Evolutionary conservation across 2,888 invertebrate species (phyloP), one percentile per base, ranked within the genome.

Genomic region (Drosophila anomelani): DNA sequence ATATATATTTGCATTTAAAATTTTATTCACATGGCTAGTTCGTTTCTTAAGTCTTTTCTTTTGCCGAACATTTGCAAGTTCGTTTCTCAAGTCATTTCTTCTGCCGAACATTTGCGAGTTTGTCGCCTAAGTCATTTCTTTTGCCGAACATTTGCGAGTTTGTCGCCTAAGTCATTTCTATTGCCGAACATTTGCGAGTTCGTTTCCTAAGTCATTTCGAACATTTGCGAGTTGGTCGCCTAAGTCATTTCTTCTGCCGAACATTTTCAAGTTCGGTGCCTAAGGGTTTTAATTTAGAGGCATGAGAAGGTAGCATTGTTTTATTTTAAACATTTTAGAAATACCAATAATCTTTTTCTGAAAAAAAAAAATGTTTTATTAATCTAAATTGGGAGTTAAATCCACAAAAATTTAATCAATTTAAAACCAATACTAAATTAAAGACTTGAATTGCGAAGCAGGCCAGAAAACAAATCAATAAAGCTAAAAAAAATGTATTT

Each of bases 1-100:
- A 13, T 13, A 43, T 17, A 34, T 8, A 49, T 32, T 49, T 49
- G 17, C 13, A 34, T 34, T 34, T 34, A 4, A 4, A 13, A 34
- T 49, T 20, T 34, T 4, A 17, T 10, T 20, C 9, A 23, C 13
- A 8, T 8, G 29, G 29, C 29, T 46, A 66, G 81, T 84, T 81
- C 23, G 75, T 73, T 75, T 58, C 73, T 73, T 54, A 61, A 68
- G 72, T 75, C 77, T 59, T 70, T 76, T 49, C 55, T 55, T 76
- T 51, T 2, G 6, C 8, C 2, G 4, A 15, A 29, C 15, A 17
- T 12, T 39, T 8, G 0, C 6, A 17, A 38, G 51, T 62, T 58
- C 20, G 38, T 57, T 10, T 7, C 58, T 8, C n/a, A n/a, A 38
- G 38, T 38, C 15, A 61, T 70, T 76, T 49, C 55, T 55, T 76